phyloP scores from a whole-genome alignment of 2,888 invertebrate species.

The Calephelis perditalis region DNA sequence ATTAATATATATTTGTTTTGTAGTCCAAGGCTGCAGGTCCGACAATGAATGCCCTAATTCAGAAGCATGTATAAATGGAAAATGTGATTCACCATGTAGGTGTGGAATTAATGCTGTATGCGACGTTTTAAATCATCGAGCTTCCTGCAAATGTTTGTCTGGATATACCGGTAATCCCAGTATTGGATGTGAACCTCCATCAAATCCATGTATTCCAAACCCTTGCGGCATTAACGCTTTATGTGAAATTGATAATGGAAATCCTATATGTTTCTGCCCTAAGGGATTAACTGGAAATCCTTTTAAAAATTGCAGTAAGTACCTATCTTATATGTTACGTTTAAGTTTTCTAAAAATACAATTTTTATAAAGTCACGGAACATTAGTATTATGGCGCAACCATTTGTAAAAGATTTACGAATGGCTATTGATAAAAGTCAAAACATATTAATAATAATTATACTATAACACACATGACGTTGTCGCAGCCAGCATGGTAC shows the following conservation, averaged over 20 bases:
- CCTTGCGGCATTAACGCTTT: slow-evolving; percentile 92
- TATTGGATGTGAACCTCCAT: slow-evolving; percentile 83
- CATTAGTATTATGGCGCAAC: too few relatives aligned
- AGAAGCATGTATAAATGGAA: slow-evolving; percentile 87
- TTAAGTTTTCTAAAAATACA: slow-evolving; percentile 4
- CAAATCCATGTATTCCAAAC: slow-evolving; percentile 88
- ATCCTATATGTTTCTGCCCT: slow-evolving; percentile 93
- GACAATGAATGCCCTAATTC: slow-evolving; percentile 84
- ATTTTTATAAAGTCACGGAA: too few relatives aligned
- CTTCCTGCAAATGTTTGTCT: slow-evolving; percentile 88
- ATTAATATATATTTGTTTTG: slow-evolving; percentile 29
- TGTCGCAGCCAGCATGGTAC: too few relatives aligned
- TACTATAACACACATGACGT: too few relatives aligned
- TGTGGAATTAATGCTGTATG: slow-evolving; percentile 90
- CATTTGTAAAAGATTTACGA: too few relatives aligned
- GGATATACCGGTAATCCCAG: slow-evolving; percentile 90
- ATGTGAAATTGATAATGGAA: slow-evolving; percentile 90
- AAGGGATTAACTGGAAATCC: slow-evolving; percentile 95
- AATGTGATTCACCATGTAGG: slow-evolving; percentile 86
- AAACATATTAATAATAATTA: too few relatives aligned
- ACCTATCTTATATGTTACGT: slow-evolving; percentile 24
- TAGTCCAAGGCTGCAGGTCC: slow-evolving; percentile 83
- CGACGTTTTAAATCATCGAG: slow-evolving; percentile 87
- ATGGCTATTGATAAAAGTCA: too few relatives aligned
- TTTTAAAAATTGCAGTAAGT: slow-evolving; percentile 93